Conservation (phyloP, 2,113 vertebrate genomes). For the Planiliza haematocheilus region DNA sequence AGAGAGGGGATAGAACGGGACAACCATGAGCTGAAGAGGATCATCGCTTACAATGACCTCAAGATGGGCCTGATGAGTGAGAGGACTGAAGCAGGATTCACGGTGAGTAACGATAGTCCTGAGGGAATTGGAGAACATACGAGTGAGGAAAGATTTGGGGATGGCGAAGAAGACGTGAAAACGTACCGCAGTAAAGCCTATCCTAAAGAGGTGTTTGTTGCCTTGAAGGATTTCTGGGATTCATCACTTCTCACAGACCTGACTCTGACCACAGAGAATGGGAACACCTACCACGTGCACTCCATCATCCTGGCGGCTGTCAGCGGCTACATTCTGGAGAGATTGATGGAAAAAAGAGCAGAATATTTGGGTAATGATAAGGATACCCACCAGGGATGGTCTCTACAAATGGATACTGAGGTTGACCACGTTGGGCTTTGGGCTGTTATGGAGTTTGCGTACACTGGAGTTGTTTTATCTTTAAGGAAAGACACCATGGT, state of each 20-base stretch:
- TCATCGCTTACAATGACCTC: conserved; percentile 78
- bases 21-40: conserved; percentile 69
- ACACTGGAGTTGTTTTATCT: conserved; percentile 79
- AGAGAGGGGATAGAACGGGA: conserved; percentile 73
- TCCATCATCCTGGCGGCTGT: conserved; percentile 81
- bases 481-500: conserved; percentile 28
- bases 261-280: conserved; percentile 63
- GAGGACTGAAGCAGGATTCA: neutral
- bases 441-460: conserved; percentile 88
- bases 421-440: conserved; percentile 73
- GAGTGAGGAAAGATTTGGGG: neutral
- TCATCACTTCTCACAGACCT: conserved; percentile 81
- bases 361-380: neutral
- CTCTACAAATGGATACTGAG: conserved; percentile 27
- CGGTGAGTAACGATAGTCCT: neutral
- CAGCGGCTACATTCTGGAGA: conserved; percentile 76
- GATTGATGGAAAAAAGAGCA: conserved; percentile 21
- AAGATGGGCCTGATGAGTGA: conserved; percentile 65
- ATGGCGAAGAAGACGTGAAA: conserved; percentile 7
- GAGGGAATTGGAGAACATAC: neutral
- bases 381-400: conserved; percentile 19
- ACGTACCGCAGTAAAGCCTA: conserved; percentile 52
- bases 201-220: conserved; percentile 67
- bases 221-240: conserved; percentile 73
- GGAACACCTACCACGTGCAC: conserved; percentile 72